phyloP scores from a whole-genome alignment of 1,140 invertebrate genomes.

The Rhynchophorus ferrugineus region DNA sequence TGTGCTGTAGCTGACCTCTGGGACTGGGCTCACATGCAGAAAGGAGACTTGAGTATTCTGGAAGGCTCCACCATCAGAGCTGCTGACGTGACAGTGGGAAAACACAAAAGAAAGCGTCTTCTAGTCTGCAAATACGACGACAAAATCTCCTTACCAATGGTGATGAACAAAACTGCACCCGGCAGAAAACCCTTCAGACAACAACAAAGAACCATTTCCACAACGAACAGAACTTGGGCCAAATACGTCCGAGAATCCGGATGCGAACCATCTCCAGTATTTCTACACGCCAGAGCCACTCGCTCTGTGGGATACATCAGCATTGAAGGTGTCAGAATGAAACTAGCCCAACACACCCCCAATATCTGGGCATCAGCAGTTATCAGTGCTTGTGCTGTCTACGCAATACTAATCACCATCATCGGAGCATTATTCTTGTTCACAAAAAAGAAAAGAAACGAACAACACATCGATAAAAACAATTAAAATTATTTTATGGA shows the following conservation, averaged over 20 bases:
- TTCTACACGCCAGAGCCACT: conserved; percentile 23
- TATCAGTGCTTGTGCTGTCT: conserved; percentile 25
- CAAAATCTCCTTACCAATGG: conserved; percentile 22
- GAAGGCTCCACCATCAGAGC: conserved; percentile 55
- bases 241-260: conserved; percentile 63
- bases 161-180: conserved; percentile 43
- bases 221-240: conserved; percentile 59
- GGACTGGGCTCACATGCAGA: conserved; percentile 60
- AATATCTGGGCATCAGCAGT: conserved; percentile 31
- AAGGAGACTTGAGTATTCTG: conserved; percentile 56
- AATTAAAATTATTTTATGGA: not conserved
- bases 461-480: not conserved
- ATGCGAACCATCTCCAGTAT: conserved; percentile 43
- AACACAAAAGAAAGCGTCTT: conserved; percentile 55
- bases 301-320: conserved; percentile 15
- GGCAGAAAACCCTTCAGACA: conserved; percentile 50
- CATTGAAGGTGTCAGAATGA: conserved; percentile 18
- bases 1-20: conserved; percentile 63
- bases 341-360: conserved; percentile 19
- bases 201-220: conserved; percentile 47
- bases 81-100: conserved; percentile 47
- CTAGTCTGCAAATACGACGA: conserved; percentile 59
- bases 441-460: conserved; percentile 4
- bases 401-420: conserved; percentile 27
- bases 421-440: conserved; percentile 24